A percentile compares a stretch with the other conserved stretches of the same genome.
Conservation (phyloP, 2,797 vertebrate species). For the Sebastolobus altivelis region DNA sequence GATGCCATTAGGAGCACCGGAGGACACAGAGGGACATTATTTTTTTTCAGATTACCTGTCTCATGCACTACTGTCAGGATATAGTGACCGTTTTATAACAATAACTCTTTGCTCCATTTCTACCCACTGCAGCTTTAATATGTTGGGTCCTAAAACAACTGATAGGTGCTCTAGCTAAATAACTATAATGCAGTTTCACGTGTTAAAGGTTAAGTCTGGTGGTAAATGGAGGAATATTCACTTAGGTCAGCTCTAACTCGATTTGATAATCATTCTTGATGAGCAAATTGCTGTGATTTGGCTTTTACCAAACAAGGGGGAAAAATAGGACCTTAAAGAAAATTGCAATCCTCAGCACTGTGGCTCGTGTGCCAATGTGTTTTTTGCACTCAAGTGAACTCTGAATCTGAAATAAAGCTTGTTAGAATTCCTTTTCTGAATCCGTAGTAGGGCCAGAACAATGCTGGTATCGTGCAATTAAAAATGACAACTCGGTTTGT, state of each 20-base stretch:
- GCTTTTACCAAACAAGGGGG: constrained; percentile 23
- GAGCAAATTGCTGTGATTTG: constrained; percentile 29
- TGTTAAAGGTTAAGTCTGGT: constrained; percentile 36
- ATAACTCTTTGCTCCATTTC: too few relatives aligned
- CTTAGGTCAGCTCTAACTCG: constrained; percentile 39
- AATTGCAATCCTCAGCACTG: background rate
- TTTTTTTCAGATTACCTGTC: too few relatives aligned
- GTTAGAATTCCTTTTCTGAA: constrained; percentile 10
- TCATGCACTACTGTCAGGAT: too few relatives aligned
- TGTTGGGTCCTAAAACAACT: background rate
- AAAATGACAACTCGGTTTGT: constrained; percentile 37
- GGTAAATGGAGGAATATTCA: constrained; percentile 42
- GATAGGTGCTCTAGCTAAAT: background rate
- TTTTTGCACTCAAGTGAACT: background rate
- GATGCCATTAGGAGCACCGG: too few relatives aligned
- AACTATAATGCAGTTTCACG: constrained; percentile 10
- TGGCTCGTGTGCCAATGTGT: background rate
- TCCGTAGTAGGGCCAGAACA: background rate
- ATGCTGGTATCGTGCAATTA: constrained; percentile 46
- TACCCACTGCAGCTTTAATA: too few relatives aligned
- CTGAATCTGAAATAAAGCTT: background rate
- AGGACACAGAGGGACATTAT: too few relatives aligned
- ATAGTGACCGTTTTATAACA: too few relatives aligned
- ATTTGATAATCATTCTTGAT: constrained; percentile 55
- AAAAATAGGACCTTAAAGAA: constrained; percentile 16